A percentile compares a stretch with the other conserved stretches of the same genome.
Conservation (phyloP, 1,140 invertebrate species). For the Luehdorfia chinensis region DNA sequence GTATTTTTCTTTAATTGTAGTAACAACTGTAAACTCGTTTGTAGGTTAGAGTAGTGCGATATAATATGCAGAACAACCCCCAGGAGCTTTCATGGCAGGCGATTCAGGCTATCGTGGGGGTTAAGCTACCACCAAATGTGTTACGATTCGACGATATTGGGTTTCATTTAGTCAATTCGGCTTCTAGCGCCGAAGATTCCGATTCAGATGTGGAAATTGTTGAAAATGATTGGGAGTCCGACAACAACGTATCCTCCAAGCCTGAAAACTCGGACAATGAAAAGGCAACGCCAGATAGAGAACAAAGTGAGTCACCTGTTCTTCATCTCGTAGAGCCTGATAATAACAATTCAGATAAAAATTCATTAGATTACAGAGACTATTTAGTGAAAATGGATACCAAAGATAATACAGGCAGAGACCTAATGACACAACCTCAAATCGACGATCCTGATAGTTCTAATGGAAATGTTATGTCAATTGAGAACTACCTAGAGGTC, state of each 20-base stretch:
- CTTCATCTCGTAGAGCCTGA: slow-evolving; percentile 66
- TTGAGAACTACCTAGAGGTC: slow-evolving; percentile 76
- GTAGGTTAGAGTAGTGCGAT: slow-evolving; percentile 77
- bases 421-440: slow-evolving; percentile 43
- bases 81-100: slow-evolving; percentile 78
- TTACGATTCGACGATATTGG: slow-evolving; percentile 76
- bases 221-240: slow-evolving; percentile 73
- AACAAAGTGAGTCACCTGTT: slow-evolving; percentile 60
- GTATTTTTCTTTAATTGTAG: slow-evolving; percentile 33
- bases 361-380: slow-evolving; percentile 57
- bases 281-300: slow-evolving; percentile 59
- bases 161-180: slow-evolving; percentile 65
- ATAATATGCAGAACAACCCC: slow-evolving; percentile 77
- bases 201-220: slow-evolving; percentile 77
- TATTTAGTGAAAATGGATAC: slow-evolving; percentile 63
- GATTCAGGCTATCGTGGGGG: slow-evolving; percentile 76
- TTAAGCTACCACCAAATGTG: slow-evolving; percentile 74
- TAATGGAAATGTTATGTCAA: slow-evolving; percentile 72
- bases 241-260: slow-evolving; percentile 66
- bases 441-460: slow-evolving; percentile 69
- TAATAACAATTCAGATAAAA: slow-evolving; percentile 65
- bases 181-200: slow-evolving; percentile 65
- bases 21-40: slow-evolving; percentile 71
- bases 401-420: slow-evolving; percentile 62
- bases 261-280: slow-evolving; percentile 68